A percentile compares a stretch with the other conserved stretches of the same genome.
These are phyloP conservation scores for Mastomys natalensis DNA, from an alignment of 2,113 vertebrate genomes.

Conservation along the genomic window DNA sequence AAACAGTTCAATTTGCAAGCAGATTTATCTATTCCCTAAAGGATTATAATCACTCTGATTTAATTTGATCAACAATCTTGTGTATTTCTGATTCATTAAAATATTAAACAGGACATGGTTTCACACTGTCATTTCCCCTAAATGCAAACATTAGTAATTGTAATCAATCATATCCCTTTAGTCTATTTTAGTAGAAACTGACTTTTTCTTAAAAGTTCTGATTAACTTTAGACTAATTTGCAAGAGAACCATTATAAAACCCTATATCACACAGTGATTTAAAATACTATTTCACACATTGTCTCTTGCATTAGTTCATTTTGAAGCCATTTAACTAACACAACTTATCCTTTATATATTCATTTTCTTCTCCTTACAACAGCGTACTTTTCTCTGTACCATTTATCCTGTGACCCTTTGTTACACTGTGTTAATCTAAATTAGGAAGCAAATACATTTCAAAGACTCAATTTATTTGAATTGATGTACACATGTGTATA, in stretches of 20 bases:
- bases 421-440: background rate
- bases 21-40: constrained; percentile 26
- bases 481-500: background rate
- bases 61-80: constrained; percentile 62
- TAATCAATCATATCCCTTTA: constrained; percentile 46
- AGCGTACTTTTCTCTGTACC: background rate
- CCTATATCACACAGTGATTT: constrained; percentile 19
- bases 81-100: constrained; percentile 68
- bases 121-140: constrained; percentile 31
- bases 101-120: constrained; percentile 67
- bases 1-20: constrained; percentile 20
- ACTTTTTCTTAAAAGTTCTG: background rate
- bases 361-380: background rate
- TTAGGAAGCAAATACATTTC: background rate
- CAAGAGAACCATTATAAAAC: constrained; percentile 56
- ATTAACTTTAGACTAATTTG: constrained; percentile 66
- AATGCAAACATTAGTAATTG: constrained; percentile 58
- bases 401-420: background rate
- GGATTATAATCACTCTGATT: constrained; percentile 51
- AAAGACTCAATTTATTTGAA: background rate
- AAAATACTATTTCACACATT: constrained; percentile 46
- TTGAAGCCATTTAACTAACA: background rate
- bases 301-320: constrained; percentile 42
- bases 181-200: constrained; percentile 17
- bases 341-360: background rate